Base-by-base conservation (phyloP, 92 coral and sea anemone species). In the Parazoanthus swiftii region DNA sequence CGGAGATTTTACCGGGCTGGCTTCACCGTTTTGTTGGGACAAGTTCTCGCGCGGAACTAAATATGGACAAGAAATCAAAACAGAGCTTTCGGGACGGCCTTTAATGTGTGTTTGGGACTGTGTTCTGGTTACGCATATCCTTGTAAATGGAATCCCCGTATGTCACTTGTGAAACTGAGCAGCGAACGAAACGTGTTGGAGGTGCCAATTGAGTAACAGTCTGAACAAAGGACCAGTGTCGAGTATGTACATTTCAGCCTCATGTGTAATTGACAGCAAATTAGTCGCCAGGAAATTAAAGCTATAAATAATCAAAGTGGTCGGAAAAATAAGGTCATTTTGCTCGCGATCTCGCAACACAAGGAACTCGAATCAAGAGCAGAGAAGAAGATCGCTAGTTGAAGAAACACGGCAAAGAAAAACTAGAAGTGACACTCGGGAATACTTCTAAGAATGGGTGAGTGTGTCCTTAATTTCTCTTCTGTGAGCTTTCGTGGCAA, bases 211-310 rank as follows among this genome's bases (percentile, higher is more conserved):
- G 87, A 14, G 8, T 20, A 71, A 84, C 87, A 84, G 33, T 42
- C 33, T 25, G 79, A 29, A 84, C 87, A 84, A 84, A 70, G 77
- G 29, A 0, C 78, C 33, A 25, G 67, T 84, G 87, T 84, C 39
- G 65, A 42, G 46, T 84, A 54, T 70, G 87, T 72, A 70, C 87
- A 84, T 84, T 84, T 84, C 79, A 84, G 54, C 75, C 68, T 84
- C 56, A 14, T 44, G 79, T 71, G 44, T 84, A 84, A 84, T 84
- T 84, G 87, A 84, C 87, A 84, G 87, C 79, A 71, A 84, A 84
- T 71, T 84, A 84, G 79, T 84, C 78, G 67, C 48, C 39, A 71
- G 67, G 86, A 84, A 84, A 84, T 48, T 84, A 33, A 48, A 71
- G 87, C 77, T 84, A 84, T 84, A 84, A 84, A 84, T 84, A 84